These are phyloP conservation scores for Ictalurus furcatus DNA, from an alignment of 2,113 vertebrate species.

Conservation along the genomic window DNA sequence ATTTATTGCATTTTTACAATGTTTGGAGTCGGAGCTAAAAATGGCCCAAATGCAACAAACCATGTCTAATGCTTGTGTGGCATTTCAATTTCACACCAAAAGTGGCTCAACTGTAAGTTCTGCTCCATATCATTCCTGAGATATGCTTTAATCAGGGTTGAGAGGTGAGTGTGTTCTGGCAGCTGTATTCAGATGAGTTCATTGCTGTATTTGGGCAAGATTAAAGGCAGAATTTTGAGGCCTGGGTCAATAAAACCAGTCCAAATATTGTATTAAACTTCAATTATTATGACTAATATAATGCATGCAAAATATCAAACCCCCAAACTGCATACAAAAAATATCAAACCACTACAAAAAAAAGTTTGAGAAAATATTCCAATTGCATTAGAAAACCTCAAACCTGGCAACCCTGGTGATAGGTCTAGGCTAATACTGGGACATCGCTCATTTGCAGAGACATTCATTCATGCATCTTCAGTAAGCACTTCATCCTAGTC, in stretches of 20 bases:
- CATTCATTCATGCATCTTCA: neutral
- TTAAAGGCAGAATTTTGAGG: neutral
- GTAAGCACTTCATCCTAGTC: neutral
- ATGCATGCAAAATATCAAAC: neutral
- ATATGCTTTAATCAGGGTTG: conserved; percentile 5
- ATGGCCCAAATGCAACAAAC: conserved; percentile 1
- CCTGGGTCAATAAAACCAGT: neutral
- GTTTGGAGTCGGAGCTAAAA: conserved; percentile 14
- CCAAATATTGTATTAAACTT: neutral
- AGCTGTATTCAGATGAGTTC: neutral
- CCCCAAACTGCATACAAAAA: neutral
- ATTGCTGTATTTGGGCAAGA: neutral
- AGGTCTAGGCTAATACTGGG: neutral
- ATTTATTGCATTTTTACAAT: neutral
- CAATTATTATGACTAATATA: neutral
- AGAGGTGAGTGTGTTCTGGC: conserved; percentile 3
- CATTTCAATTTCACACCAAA: conserved; percentile 23
- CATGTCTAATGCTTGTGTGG: conserved; percentile 6
- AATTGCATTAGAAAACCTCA: neutral
- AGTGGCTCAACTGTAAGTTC: neutral
- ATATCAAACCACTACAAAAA: too few relatives aligned
- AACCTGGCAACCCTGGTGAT: neutral
- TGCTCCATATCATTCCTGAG: conserved; percentile 27
- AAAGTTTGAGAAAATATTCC: neutral
- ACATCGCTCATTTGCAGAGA: neutral